Base-by-base conservation (phyloP, 2,797 vertebrate genomes). In the Perodicticus potto region DNA sequence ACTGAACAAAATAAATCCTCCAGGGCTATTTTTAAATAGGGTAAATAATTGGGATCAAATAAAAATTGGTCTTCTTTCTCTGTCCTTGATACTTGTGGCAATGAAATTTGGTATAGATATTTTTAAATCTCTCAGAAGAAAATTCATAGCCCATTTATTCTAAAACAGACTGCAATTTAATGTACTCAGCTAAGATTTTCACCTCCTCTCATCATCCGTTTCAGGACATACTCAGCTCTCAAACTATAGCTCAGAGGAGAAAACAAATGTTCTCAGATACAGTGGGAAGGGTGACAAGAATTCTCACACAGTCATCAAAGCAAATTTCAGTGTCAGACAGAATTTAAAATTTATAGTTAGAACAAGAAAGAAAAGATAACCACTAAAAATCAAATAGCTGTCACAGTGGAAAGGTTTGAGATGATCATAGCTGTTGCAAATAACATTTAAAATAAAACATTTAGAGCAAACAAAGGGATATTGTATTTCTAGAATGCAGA, bases 121-220 rank as follows among this genome's bases (percentile, higher is more conserved):
- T 72, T 93, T 89, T 86, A 49, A 73, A 87, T 69, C 19, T 82
- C 32, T 78, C 65, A 69, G 49, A 84, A 83, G 55, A 45, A 74
- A 12, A 34, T 45, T 32, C 37, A 69, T 69, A 80, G 22, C 43
- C 27, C 59, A 37, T 83, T 83, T 94, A 84, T 92, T 87, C 27
- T 78, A 80, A 89, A 86, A 72, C 14, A 93, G 4, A 76, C n/a
- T 82, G 45, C 17, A 85, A 37, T 23, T 65, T 93, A 80, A 67
- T 69, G 40, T 55, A 6, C 61, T 85, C 23, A 82, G 61, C n/a
- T 59, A 27, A 17, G 12, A 45, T 86, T 88, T 81, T 53, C 3
- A 61, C 34, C 8, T 78, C 49, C n/a, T 83, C 85, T 53, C 63
- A 29, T n/a, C n/a, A 14, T 92, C 59, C 23, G 29, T 20, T 59